Percentiles rank a stretch among this genome's conserved stretches.
Conservation (phyloP, 2,113 vertebrate species). For the Eurypyga helias region DNA sequence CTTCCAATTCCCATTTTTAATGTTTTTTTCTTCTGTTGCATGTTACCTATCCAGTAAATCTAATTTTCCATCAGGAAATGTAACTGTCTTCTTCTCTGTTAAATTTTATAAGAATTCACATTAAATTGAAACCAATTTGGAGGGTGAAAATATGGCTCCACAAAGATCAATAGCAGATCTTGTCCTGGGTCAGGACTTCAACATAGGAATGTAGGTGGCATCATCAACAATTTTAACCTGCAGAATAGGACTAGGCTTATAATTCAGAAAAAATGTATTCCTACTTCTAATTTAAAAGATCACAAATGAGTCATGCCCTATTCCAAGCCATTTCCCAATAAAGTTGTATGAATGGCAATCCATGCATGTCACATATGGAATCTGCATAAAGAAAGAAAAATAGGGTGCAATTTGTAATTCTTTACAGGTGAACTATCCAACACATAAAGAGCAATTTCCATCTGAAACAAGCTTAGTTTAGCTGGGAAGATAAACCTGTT, state of each 20-base stretch:
- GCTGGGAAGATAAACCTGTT: background rate
- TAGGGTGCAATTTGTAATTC: background rate
- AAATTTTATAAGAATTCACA: background rate
- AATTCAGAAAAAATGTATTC: slow-evolving; percentile 16
- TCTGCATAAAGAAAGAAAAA: slow-evolving; percentile 33
- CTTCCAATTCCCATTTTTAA: background rate
- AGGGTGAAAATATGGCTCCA: background rate
- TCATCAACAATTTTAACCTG: background rate
- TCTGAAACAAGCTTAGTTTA: background rate
- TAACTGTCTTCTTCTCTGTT: background rate
- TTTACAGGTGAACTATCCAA: slow-evolving; percentile 2
- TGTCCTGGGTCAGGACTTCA: background rate
- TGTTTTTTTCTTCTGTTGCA: background rate
- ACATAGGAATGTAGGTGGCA: background rate
- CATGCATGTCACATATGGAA: slow-evolving; percentile 3
- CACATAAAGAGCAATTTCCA: background rate
- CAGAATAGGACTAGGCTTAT: background rate
- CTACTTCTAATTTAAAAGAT: background rate
- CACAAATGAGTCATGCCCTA: background rate
- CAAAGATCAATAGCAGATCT: background rate
- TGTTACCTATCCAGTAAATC: background rate
- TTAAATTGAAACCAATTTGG: background rate
- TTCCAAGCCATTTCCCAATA: background rate
- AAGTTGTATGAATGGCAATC: background rate
- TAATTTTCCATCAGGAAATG: background rate